Conservation (phyloP, 1,140 invertebrate species). For the Bicyclus anynana region DNA sequence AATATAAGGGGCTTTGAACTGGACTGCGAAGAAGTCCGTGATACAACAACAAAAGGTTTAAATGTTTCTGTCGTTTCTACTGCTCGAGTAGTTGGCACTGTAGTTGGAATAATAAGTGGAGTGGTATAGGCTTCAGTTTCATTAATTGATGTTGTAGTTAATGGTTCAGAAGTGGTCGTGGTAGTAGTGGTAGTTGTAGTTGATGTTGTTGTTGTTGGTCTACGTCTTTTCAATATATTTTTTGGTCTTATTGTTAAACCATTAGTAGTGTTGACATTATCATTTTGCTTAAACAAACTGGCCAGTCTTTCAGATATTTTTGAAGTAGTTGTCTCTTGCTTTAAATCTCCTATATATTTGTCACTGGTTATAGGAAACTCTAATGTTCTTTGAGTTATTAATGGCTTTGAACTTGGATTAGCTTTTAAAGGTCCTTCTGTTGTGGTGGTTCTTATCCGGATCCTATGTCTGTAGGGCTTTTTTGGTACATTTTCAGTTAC, state of each 20-base stretch:
- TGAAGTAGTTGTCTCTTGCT: constrained; percentile 47
- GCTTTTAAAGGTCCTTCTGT: constrained; percentile 44
- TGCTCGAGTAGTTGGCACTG: constrained; percentile 26
- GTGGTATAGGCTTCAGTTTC: constrained; percentile 16
- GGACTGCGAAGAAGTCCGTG: constrained; percentile 51
- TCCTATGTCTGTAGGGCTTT: constrained; percentile 49
- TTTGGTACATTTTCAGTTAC: no score
- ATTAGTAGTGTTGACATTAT: constrained; percentile 43
- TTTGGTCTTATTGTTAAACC: constrained; percentile 55
- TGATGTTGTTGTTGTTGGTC: constrained; percentile 55
- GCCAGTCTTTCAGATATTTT: constrained; percentile 50
- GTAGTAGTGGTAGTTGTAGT: constrained; percentile 26
- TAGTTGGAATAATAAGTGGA: constrained; percentile 27
- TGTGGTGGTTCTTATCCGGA: constrained; percentile 62
- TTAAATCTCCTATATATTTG: constrained; percentile 30
- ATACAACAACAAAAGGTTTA: constrained; percentile 48
- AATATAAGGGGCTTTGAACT: constrained; percentile 40
- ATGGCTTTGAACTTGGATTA: constrained; percentile 28
- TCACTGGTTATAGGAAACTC: constrained; percentile 36
- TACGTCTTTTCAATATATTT: constrained; percentile 62
- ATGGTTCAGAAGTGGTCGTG: constrained; percentile 38
- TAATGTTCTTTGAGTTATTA: constrained; percentile 29
- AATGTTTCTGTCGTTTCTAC: constrained; percentile 33
- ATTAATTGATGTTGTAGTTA: constrained; percentile 22
- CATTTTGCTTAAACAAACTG: constrained; percentile 45